Evolutionary conservation across 2,113 vertebrate genomes (phyloP), one percentile per base, ranked within the genome.

Genomic region (Hylia prasina): DNA sequence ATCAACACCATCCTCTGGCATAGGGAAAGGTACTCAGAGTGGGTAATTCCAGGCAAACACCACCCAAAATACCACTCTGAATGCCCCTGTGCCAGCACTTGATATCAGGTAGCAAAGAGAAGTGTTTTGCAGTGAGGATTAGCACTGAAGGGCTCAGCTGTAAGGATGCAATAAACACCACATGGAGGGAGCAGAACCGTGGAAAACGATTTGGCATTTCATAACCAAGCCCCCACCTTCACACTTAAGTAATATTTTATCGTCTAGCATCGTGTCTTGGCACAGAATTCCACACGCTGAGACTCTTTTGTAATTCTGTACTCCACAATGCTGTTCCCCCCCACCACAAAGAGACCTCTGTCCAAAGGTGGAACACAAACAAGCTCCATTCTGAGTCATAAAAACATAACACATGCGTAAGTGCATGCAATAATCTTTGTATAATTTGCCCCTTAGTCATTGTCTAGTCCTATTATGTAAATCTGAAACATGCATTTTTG

Each of bases 401-500:
- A 73, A 90, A 97, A 94, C 91, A 97, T 96, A 96, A 94, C 81
- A 98, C 96, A 98, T 95, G 97, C 94, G 97, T 97, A 98, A 97
- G 96, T 97, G 96, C 97, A 96, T 93, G 97, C 96, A 98, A 97
- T 98, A 96, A 98, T 97, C 97, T 97, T 97, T 90, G 93, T 97
- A 97, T 97, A 98, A 98, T 98, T 98, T 98, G 96, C 97, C 97
- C 97, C 97, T 98, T 96, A 98, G 98, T 98, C 98, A 98, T 98
- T 98, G 98, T 98, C 98, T 97, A 96, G 97, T 98, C 94, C 93
- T 97, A 98, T 98, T 98, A 98, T 97, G 97, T 97, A 98, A 98
- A 98, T 98, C 97, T 97, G 96, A 98, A 98, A 97, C 94, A 96
- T 95, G 94, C 93, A 96, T 94, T 96, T 97, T 97, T 97, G 94